A percentile compares a stretch with the other conserved stretches of the same genome.
phyloP scores from a whole-genome alignment of 2,888 invertebrate genomes.

The Bimastos eiseni region DNA sequence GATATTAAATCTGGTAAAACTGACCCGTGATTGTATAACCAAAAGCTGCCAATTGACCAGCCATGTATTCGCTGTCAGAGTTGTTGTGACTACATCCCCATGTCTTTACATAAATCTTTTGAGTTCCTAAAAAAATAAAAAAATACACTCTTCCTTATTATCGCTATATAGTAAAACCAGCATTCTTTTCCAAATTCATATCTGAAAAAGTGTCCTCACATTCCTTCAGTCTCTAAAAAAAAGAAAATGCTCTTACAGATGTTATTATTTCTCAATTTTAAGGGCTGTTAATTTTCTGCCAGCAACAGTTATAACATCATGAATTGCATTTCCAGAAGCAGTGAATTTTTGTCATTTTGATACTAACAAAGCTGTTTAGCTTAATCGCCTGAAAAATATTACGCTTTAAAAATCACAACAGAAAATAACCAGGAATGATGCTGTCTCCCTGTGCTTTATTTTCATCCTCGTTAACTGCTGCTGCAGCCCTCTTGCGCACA shows the following conservation, averaged over 20 bases:
- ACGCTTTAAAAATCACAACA: not conserved
- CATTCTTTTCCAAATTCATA: not conserved
- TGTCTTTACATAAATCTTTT: conserved; percentile 42
- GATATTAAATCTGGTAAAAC: conserved; percentile 16
- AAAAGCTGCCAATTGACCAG: conserved; percentile 83
- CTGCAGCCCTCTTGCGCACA: conserved; percentile 32
- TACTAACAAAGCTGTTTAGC: not conserved
- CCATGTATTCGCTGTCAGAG: conserved; percentile 98
- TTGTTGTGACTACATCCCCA: conserved; percentile 99
- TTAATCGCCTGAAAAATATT: not conserved
- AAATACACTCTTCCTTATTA: not conserved
- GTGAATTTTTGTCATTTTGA: not conserved
- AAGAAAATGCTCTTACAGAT: not conserved
- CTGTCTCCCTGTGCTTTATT: conserved; percentile 40
- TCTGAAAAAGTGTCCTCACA: not conserved
- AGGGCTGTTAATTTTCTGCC: not conserved
- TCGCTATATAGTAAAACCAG: not conserved
- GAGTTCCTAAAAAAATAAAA: conserved; percentile 37
- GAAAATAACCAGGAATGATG: conserved; percentile 42
- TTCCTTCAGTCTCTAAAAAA: not conserved
- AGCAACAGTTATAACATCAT: not conserved
- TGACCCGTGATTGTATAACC: conserved; percentile 79
- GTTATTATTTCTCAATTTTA: not conserved
- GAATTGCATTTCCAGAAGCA: not conserved
- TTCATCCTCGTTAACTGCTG: not conserved